These are phyloP conservation scores for Aspiorhynchus laticeps DNA, from an alignment of 2,113 vertebrate genomes.

Conservation along the genomic window DNA sequence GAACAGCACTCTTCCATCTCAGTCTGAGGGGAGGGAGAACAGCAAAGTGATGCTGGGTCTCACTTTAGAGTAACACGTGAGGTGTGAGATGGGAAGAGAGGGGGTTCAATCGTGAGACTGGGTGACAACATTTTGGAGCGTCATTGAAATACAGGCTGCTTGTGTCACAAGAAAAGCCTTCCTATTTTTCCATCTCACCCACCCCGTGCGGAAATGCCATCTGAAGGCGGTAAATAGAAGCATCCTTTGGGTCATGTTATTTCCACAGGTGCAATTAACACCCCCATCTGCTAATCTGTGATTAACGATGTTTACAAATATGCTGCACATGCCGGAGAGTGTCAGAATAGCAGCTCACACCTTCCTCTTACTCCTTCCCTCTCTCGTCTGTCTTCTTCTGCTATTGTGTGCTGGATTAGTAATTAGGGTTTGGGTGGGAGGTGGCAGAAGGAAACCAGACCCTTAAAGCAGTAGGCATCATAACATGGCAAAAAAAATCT, in stretches of 20 bases:
- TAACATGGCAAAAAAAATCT: neutral
- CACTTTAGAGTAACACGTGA: constrained; percentile 42
- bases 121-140: constrained; percentile 31
- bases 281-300: constrained; percentile 92
- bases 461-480: neutral
- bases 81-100: constrained; percentile 41
- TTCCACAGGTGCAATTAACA: constrained; percentile 92
- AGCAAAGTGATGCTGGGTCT: constrained; percentile 23
- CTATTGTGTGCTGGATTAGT: constrained; percentile 25
- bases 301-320: constrained; percentile 94
- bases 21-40: constrained; percentile 34
- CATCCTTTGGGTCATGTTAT: constrained; percentile 87
- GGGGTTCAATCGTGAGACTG: neutral
- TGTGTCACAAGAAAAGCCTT: constrained; percentile 16
- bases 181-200: constrained; percentile 5
- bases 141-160: constrained; percentile 29
- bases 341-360: constrained; percentile 57
- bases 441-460: neutral
- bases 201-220: constrained; percentile 62
- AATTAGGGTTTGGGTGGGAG: constrained; percentile 13
- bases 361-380: constrained; percentile 42
- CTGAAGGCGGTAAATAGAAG: constrained; percentile 83
- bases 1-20: constrained; percentile 23
- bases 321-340: constrained; percentile 65
- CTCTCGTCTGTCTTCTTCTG: constrained; percentile 17